These are phyloP conservation scores for Euura saliciscinereae DNA, from an alignment of 1,140 invertebrate species.

Conservation along the genomic window DNA sequence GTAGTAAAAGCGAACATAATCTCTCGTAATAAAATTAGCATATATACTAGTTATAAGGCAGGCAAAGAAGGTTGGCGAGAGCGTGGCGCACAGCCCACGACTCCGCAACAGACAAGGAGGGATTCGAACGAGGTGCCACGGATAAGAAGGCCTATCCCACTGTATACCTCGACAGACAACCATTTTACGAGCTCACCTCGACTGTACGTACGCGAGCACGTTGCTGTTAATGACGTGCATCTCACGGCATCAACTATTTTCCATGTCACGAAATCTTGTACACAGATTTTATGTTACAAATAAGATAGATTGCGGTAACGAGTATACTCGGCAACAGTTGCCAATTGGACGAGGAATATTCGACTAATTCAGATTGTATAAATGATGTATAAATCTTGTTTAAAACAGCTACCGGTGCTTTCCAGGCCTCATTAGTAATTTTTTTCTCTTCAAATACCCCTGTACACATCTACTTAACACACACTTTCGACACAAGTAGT, in stretches of 20 bases:
- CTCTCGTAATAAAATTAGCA: constrained; percentile 4
- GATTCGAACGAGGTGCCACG: constrained; percentile 1
- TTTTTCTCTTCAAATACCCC: too few relatives aligned
- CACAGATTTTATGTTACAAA: too few relatives aligned
- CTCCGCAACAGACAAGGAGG: neutral
- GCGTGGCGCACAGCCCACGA: constrained; percentile 1
- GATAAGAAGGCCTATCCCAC: neutral
- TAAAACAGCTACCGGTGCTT: too few relatives aligned
- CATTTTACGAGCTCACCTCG: constrained; percentile 1
- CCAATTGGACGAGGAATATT: too few relatives aligned
- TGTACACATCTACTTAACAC: too few relatives aligned
- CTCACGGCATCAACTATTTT: neutral
- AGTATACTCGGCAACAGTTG: too few relatives aligned
- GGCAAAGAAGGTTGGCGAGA: constrained; percentile 4
- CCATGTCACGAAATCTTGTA: neutral
- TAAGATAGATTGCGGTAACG: too few relatives aligned
- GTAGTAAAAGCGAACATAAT: constrained; percentile 7
- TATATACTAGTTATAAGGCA: constrained; percentile 6
- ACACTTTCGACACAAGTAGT: too few relatives aligned
- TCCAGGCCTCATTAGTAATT: too few relatives aligned
- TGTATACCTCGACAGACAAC: neutral
- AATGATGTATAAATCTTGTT: too few relatives aligned
- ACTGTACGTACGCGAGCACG: neutral
- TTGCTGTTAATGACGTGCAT: constrained; percentile 1
- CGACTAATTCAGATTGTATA: too few relatives aligned